phyloP scores from a whole-genome alignment of 1,140 invertebrate genomes.

The Coptotermes formosanus region DNA sequence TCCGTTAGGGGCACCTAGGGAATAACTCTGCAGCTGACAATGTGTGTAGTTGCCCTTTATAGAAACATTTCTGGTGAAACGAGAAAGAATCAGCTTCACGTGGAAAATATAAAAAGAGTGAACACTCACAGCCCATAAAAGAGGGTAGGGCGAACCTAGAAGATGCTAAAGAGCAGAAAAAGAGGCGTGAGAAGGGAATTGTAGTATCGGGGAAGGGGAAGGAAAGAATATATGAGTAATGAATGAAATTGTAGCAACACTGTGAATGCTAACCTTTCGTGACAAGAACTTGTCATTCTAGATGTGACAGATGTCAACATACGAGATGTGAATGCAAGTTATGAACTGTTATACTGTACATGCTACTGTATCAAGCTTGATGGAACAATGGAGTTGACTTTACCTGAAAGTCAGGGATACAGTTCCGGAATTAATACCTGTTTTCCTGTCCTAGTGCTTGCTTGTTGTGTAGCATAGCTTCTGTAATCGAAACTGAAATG shows the following conservation, averaged over 20 bases:
- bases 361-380: not conserved
- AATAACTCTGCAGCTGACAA: not conserved
- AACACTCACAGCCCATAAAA: not conserved
- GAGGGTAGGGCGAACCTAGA: not conserved
- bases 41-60: not conserved
- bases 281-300: not conserved
- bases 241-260: not conserved
- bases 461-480: not conserved
- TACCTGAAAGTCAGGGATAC: not conserved
- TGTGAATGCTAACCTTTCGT: not conserved
- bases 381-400: not conserved
- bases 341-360: not conserved
- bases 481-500: not conserved
- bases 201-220: not conserved
- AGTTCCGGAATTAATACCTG: not conserved
- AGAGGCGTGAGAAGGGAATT: not conserved
- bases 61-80: not conserved
- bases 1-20: no score
- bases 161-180: not conserved
- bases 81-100: not conserved
- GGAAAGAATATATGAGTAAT: not conserved
- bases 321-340: not conserved
- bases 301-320: constrained; percentile 8
- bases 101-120: not conserved
- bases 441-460: not conserved